Evolutionary conservation across 2,797 vertebrate genomes (phyloP).

Genomic region (Macrochelys suwanniensis): DNA sequence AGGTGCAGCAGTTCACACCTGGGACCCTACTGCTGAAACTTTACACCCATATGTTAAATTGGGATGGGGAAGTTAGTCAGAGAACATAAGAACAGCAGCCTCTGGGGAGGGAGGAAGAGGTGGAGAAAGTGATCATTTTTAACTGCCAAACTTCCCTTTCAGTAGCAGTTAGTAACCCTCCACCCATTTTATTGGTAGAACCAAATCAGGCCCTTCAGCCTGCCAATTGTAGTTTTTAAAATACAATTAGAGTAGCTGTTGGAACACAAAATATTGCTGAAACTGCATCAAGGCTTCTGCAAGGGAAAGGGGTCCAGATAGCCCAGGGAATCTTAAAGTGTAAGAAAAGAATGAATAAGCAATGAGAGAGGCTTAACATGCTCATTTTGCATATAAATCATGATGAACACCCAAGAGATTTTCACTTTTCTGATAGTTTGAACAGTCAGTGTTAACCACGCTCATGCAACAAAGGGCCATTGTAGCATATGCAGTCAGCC

Average conservation of each 20-base stretch:
- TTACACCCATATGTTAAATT: neutral
- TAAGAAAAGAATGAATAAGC: neutral
- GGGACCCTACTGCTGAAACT: neutral
- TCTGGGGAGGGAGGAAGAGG: neutral
- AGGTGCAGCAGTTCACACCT: neutral
- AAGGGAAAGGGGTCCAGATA: neutral
- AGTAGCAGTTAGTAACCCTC: neutral
- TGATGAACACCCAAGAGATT: neutral
- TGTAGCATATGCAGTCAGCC: neutral
- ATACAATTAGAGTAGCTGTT: neutral
- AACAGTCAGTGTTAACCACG: neutral
- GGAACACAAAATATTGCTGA: neutral
- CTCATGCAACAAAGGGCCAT: neutral
- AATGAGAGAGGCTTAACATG: neutral
- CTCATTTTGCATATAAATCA: neutral
- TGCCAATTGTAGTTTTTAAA: neutral
- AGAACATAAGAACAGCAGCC: slow-evolving; percentile 23
- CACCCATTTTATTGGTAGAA: neutral
- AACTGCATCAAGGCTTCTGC: neutral
- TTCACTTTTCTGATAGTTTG: no score
- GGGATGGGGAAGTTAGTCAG: neutral
- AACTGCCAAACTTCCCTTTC: neutral
- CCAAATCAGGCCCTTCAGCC: neutral
- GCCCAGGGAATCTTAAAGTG: neutral
- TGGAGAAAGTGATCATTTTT: neutral